These are phyloP conservation scores for Collichthys lucidus DNA, from an alignment of 2,113 vertebrate genomes.

Conservation along the genomic window DNA sequence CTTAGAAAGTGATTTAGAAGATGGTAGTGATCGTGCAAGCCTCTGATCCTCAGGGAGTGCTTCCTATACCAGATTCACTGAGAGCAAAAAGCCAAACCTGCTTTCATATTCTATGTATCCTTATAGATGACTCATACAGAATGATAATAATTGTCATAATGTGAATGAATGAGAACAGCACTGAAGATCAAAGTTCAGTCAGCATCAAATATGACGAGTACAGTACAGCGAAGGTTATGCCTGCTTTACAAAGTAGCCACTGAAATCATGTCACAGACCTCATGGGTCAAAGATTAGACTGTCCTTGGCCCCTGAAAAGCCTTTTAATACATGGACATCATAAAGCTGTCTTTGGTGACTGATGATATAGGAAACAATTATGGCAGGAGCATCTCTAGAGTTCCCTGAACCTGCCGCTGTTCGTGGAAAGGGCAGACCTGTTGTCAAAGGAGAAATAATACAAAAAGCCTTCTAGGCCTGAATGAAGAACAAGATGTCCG, in stretches of 20 bases:
- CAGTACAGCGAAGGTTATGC: neutral
- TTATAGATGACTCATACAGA: neutral
- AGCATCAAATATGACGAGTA: neutral
- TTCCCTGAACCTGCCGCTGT: neutral
- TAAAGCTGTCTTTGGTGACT: constrained; percentile 8
- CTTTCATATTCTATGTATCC: constrained; percentile 22
- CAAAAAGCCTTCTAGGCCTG: neutral
- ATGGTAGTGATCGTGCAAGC: constrained; percentile 1
- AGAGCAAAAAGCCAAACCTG: neutral
- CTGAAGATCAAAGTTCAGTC: constrained; percentile 15
- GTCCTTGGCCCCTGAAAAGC: constrained; percentile 18
- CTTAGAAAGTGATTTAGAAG: constrained; percentile 35
- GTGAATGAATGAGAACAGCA: neutral
- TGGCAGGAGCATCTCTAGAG: neutral
- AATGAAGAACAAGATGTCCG: neutral
- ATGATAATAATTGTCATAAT: neutral
- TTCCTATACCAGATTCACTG: neutral
- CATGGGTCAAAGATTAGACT: constrained; percentile 7
- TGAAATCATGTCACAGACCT: neutral
- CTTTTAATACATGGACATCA: constrained; percentile 6
- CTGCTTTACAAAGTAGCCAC: neutral
- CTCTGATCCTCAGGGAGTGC: neutral
- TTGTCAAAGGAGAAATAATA: constrained; percentile 1
- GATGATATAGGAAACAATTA: neutral
- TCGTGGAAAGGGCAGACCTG: neutral